Conservation (phyloP, 2,797 vertebrate genomes). For the Gila robusta region DNA sequence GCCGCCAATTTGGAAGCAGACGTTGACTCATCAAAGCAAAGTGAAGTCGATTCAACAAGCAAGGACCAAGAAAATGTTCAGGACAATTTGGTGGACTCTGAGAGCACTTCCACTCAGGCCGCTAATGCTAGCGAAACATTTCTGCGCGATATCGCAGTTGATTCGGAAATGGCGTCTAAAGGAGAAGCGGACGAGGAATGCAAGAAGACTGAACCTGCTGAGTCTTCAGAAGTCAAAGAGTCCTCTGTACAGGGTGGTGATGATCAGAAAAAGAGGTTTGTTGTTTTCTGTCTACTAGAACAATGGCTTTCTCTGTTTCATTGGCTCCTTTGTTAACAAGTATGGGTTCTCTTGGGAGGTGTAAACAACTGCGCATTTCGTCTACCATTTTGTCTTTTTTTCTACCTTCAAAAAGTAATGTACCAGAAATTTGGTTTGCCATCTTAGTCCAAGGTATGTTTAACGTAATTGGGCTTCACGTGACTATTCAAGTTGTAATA, state of each 20-base stretch:
- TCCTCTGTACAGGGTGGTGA: constrained; percentile 95
- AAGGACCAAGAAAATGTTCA: constrained; percentile 62
- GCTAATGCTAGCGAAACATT: constrained; percentile 84
- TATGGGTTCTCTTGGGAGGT: constrained; percentile 81
- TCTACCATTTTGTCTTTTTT: constrained; percentile 75
- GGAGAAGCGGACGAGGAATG: constrained; percentile 84
- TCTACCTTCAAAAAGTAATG: constrained; percentile 74
- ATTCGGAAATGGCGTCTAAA: constrained; percentile 86
- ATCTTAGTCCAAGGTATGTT: constrained; percentile 60
- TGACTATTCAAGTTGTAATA: constrained; percentile 39
- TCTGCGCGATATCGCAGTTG: constrained; percentile 80
- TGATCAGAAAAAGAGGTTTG: constrained; percentile 99
- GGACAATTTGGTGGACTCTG: constrained; percentile 77
- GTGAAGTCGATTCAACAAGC: constrained; percentile 80
- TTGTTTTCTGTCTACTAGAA: constrained; percentile 99
- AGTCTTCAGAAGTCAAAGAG: constrained; percentile 93
- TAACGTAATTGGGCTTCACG: constrained; percentile 22
- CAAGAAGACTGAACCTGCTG: constrained; percentile 90
- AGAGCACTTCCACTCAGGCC: constrained; percentile 87
- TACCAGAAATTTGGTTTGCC: constrained; percentile 64
- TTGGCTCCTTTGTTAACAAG: constrained; percentile 86
- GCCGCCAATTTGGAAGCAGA: constrained; percentile 86
- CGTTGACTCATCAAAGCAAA: constrained; percentile 81
- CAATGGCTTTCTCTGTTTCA: constrained; percentile 94
- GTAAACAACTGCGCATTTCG: constrained; percentile 83